phyloP scores from a whole-genome alignment of 2,797 vertebrate species.

The Podarcis siculus region DNA sequence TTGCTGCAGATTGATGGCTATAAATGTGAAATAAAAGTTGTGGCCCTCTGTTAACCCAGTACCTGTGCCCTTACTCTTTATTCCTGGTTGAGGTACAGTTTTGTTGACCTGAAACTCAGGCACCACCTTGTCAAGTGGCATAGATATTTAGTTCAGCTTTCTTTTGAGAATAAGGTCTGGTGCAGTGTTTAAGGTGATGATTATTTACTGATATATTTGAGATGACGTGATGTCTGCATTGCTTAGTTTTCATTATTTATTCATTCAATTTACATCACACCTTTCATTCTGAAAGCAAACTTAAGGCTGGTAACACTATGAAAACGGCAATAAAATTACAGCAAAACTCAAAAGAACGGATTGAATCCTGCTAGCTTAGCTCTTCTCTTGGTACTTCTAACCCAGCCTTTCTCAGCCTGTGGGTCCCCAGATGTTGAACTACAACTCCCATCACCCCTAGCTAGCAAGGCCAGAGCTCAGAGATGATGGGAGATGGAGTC shows the following conservation, averaged over 20 bases:
- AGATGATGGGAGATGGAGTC: too few species aligned
- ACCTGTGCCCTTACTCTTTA: too few species aligned
- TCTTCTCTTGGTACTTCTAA: background rate
- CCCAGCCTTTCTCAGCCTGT: too few species aligned
- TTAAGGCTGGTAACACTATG: background rate
- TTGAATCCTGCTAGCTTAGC: background rate
- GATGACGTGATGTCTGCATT: background rate
- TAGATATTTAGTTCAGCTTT: background rate
- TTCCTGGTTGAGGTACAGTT: background rate
- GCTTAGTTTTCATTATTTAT: conserved; percentile 17
- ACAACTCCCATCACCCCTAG: too few species aligned
- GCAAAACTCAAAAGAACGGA: conserved; percentile 1
- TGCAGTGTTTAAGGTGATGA: background rate
- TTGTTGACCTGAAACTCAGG: background rate
- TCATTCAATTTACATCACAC: conserved; percentile 8
- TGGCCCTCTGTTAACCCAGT: too few species aligned
- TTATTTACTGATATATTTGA: conserved; percentile 11
- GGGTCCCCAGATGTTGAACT: too few species aligned
- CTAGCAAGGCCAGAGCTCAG: too few species aligned
- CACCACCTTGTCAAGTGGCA: background rate
- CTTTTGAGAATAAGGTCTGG: conserved; percentile 1
- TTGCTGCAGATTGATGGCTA: too few species aligned
- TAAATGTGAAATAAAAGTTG: too few species aligned
- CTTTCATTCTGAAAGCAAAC: background rate
- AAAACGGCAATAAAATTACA: conserved; percentile 5